Evolutionary conservation across 2,888 invertebrate species (phyloP).

Genomic region (Venusia cambrica): DNA sequence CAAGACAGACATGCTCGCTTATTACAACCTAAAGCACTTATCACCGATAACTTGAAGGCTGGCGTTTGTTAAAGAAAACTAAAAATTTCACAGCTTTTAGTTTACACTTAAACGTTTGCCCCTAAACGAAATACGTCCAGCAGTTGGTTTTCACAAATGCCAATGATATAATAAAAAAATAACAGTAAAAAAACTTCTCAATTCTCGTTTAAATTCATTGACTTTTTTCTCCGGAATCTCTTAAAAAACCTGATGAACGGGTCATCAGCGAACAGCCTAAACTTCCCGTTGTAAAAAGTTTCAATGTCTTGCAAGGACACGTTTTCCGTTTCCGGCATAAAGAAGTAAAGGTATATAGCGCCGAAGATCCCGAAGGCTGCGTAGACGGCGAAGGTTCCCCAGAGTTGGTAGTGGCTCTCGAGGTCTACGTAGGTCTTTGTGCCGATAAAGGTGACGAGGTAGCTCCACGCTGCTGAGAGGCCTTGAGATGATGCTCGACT

Average conservation of each 20-base stretch:
- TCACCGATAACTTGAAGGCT: too few relatives aligned
- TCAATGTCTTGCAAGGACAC: slow-evolving; percentile 72
- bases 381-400: slow-evolving; percentile 73
- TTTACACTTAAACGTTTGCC: too few relatives aligned
- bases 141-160: too few relatives aligned
- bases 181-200: too few relatives aligned
- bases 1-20: too few relatives aligned
- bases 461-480: slow-evolving; percentile 70
- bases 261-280: slow-evolving; percentile 57
- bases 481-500: slow-evolving; percentile 74
- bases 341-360: slow-evolving; percentile 69
- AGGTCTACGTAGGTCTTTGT: slow-evolving; percentile 73
- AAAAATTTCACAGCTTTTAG: too few relatives aligned
- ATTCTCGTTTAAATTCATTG: background rate
- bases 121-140: too few relatives aligned
- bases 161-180: too few relatives aligned
- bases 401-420: slow-evolving; percentile 54
- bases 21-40: too few relatives aligned
- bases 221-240: slow-evolving; percentile 34
- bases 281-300: slow-evolving; percentile 55
- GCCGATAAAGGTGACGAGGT: slow-evolving; percentile 67
- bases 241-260: slow-evolving; percentile 53
- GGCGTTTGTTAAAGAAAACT: too few relatives aligned
- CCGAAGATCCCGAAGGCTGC: slow-evolving; percentile 62
- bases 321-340: slow-evolving; percentile 76